Conservation (phyloP, 37 sponge, comb jelly and placozoan species). For the Beroe ovata region DNA sequence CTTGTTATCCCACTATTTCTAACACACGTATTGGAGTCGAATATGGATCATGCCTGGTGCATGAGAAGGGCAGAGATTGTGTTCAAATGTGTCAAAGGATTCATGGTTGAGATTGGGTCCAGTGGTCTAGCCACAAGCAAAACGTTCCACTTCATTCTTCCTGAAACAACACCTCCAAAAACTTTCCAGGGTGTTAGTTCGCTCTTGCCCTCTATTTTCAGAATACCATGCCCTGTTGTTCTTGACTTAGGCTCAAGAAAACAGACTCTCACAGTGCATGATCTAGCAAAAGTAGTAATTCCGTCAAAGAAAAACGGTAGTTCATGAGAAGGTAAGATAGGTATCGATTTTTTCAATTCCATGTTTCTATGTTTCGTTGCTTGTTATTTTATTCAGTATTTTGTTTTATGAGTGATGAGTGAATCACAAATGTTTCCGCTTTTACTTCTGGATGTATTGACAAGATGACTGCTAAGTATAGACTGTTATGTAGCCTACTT, state of each 20-base stretch:
- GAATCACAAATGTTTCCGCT: too few species aligned
- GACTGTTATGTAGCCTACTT: too few species aligned
- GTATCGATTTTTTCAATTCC: too few species aligned
- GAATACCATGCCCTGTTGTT: conserved; percentile 51
- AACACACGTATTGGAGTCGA: conserved; percentile 74
- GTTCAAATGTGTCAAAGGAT: conserved; percentile 96
- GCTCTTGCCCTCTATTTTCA: conserved; percentile 22
- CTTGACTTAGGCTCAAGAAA: conserved; percentile 29
- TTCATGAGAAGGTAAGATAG: too few species aligned
- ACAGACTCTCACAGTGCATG: conserved; percentile 20
- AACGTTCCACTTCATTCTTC: conserved; percentile 48
- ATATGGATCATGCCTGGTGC: conserved; percentile 78
- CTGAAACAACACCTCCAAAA: conserved; percentile 25
- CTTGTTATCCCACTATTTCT: conserved; percentile 85
- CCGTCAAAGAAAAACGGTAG: not conserved
- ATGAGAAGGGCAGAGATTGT: conserved; percentile 89
- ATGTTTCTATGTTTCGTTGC: not conserved
- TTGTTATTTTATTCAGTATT: too few species aligned
- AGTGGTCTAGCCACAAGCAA: conserved; percentile 15
- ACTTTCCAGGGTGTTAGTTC: conserved; percentile 33
- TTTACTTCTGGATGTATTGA: too few species aligned
- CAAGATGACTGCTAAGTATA: too few species aligned
- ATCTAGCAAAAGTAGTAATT: not conserved
- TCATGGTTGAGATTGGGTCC: conserved; percentile 51
- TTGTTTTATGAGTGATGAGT: not conserved